Evolutionary conservation across 2,797 vertebrate species (phyloP), one percentile per base, ranked within the genome.

Genomic region (Crocodylus rhombifer): DNA sequence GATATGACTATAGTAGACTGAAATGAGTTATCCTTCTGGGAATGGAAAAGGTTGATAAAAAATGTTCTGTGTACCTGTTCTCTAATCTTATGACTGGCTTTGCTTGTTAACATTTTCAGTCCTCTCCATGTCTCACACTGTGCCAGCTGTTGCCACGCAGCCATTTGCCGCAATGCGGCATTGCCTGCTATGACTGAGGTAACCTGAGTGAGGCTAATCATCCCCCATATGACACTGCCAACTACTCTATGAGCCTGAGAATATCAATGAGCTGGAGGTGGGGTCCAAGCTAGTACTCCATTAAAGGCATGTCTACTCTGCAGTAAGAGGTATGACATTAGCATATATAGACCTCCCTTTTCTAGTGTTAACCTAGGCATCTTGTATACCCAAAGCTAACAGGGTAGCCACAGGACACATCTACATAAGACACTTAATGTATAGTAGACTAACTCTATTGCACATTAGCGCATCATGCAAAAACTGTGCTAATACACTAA

Each of bases 101-200:
- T 75, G 5, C 6, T 42, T 1, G 30, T 33, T 84, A 77, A 79
- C 42, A 18, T 3, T 7, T 2, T 28, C 42, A 17, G 3, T 2
- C 30, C 51, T 77, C 89, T 69, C 58, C 17, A 92, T 83, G 89
- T 26, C 1, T 3, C 80, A 14, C 17, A 0, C 8, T 0, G 75
- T 28, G 81, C 56, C 90, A 79, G 67, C 67, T 16, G 5, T 14
- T 73, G 64, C 56, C 82, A 26, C 80, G 86, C 3, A 81, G 65
- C 0, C 57, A 28, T 17, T 21, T 94, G 94, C 94, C 96, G 97
- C 97, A 97, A 82, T 97, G 97, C 97, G 97, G 92, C 94, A 97
- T 58, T 3, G 79, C 83, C 89, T 8, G 76, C 36, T 33, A 2
- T 73, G 76, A 82, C 81, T 92, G 87, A 86, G 2, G 61, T 16